Evolutionary conservation across 2,113 vertebrate species (phyloP).

Genomic region (Neolamprologus fasciatus): DNA sequence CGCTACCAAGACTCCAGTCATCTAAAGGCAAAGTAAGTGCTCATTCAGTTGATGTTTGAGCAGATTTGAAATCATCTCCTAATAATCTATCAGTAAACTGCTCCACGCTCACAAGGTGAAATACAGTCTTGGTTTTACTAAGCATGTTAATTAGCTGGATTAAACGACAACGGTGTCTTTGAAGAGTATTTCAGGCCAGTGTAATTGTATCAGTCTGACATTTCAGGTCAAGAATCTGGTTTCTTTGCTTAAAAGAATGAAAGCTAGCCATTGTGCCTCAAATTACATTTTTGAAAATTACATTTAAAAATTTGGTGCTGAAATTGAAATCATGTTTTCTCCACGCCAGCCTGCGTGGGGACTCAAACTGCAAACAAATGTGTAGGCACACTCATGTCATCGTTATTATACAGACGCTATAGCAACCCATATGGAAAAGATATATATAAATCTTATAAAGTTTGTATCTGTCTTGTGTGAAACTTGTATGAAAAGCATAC

Average conservation of each 20-base stretch:
- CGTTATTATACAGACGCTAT: not conserved
- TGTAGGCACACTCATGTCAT: not conserved
- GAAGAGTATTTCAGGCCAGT: not conserved
- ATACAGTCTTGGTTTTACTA: not conserved
- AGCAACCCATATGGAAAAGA: not conserved
- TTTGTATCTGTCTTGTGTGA: no score
- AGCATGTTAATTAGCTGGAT: not conserved
- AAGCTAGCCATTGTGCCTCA: not conserved
- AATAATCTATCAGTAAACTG: not conserved
- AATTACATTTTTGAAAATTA: not conserved
- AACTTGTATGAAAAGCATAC: no score
- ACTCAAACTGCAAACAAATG: not conserved
- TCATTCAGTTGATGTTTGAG: not conserved
- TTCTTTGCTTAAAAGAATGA: not conserved
- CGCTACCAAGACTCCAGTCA: not conserved
- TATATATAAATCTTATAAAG: no score
- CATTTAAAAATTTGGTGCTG: not conserved
- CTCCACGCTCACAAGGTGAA: not conserved
- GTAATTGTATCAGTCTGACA: not conserved
- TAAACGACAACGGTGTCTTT: not conserved
- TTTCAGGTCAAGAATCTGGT: not conserved
- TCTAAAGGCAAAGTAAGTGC: not conserved
- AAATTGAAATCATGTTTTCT: not conserved
- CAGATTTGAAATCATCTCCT: not conserved
- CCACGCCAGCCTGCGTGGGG: fast-evolving